Base-by-base conservation (phyloP, 2,113 vertebrate species). In the Mionectes macconnelli region DNA sequence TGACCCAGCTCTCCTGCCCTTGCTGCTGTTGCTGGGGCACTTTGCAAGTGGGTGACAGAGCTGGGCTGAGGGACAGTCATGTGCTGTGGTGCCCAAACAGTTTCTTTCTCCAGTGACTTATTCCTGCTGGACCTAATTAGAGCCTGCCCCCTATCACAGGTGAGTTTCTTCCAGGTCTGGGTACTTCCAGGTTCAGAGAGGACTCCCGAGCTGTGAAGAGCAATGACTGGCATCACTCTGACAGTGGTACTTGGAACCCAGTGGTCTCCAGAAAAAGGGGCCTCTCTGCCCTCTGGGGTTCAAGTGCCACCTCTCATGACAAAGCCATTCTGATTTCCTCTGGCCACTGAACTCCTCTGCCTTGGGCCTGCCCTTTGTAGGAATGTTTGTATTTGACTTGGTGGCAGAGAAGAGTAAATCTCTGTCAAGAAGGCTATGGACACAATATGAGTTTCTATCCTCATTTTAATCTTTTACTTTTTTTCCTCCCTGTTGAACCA, bases 11-110 rank as follows among this genome's bases (percentile, higher is more conserved):
- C 56, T 84, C 31, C 45, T 15, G 10, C 30, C 53, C n/a, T 62
- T 1, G 2, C 20, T 74, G 37, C 20, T 89, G 33, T 56, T 0
- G 0, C 40, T 64, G 75, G 12, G 18, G 23, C 13, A 8, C 9
- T 63, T 53, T 31, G 56, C 62, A 49, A 57, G 1, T 1, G 4
- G 23, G n/a, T 45, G 69, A 49, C 6, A 39, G 82, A 73, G 27
- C 49, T 70, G 67, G 24, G 16, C 49, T 56, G 53, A 79, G 11
- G 16, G 57, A 83, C 14, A 25, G 8, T 10, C 9, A 3, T 31
- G 27, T 20, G 42, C 21, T 72, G 4, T 66, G 28, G 35, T 88
- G 49, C 14, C 35, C 68, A 27, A 78, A 60, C 15, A 27, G 12
- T 28, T 60, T 22, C 14, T 53, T 86, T 60, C 24, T 73, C 21